A percentile compares a stretch with the other conserved stretches of the same genome.
These are phyloP conservation scores for Entomyzon cyanotis DNA, from an alignment of 2,113 vertebrate genomes.

Conservation along the genomic window DNA sequence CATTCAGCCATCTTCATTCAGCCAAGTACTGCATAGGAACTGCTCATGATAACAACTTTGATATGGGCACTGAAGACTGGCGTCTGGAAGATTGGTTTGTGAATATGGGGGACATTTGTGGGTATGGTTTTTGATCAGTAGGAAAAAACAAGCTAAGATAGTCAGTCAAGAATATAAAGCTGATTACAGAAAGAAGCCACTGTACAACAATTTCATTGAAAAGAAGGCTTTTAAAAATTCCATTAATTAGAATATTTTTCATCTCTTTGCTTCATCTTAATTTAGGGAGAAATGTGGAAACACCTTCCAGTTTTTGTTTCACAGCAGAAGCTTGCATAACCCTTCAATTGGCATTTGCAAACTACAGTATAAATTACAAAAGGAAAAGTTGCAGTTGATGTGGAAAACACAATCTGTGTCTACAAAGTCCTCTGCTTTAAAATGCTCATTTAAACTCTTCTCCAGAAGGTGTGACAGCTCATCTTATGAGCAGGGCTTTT, in stretches of 20 bases:
- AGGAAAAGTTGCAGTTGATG: constrained; percentile 18
- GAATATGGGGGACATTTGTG: not conserved
- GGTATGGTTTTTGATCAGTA: constrained; percentile 5
- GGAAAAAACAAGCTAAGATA: not conserved
- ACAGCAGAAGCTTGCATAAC: not conserved
- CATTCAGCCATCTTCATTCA: not conserved
- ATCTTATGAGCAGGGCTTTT: not conserved
- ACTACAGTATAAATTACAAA: constrained; percentile 8
- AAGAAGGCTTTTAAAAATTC: not conserved
- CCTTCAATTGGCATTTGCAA: constrained; percentile 29
- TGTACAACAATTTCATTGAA: not conserved
- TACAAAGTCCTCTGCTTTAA: constrained; percentile 6
- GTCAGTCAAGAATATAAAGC: not conserved
- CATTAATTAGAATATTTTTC: constrained; percentile 47
- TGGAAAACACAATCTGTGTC: constrained; percentile 33
- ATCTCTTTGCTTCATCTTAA: constrained; percentile 35
- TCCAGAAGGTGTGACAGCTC: constrained; percentile 5
- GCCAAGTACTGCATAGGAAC: not conserved
- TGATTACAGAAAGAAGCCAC: not conserved
- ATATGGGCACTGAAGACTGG: not conserved
- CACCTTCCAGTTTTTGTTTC: not conserved
- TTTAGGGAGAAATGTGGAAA: constrained; percentile 29
- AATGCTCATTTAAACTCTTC: not conserved
- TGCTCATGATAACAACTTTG: not conserved
- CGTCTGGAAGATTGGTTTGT: not conserved